These are phyloP conservation scores for Lepidocyrtoides sp. DNA, from an alignment of 2,888 invertebrate species.

Conservation along the genomic window DNA sequence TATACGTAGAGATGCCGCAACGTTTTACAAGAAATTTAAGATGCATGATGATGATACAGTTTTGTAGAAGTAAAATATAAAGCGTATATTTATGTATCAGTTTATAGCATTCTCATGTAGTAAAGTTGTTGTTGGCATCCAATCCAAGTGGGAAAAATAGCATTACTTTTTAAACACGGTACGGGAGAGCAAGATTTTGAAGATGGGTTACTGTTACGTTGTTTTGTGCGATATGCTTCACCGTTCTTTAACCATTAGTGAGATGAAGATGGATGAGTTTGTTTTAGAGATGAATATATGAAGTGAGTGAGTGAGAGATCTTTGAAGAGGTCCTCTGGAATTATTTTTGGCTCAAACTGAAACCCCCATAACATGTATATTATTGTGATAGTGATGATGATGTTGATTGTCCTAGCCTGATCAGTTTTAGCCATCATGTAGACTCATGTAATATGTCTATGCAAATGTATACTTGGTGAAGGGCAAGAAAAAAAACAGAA, in stretches of 20 bases:
- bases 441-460: too few relatives aligned
- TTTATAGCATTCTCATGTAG: constrained; percentile 1
- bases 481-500: too few relatives aligned
- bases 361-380: constrained; percentile 2
- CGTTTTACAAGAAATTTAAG: too few relatives aligned
- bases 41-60: too few relatives aligned
- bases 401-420: too few relatives aligned
- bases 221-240: constrained; percentile 19
- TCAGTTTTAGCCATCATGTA: too few relatives aligned
- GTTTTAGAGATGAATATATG: background rate
- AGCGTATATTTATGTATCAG: background rate
- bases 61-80: too few relatives aligned
- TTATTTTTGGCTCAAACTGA: constrained; percentile 76
- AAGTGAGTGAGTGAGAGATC: constrained; percentile 45
- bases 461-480: too few relatives aligned
- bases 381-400: too few relatives aligned
- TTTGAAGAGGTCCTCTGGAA: constrained; percentile 76
- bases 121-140: constrained; percentile 48
- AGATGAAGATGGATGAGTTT: constrained; percentile 62
- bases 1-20: background rate
- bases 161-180: constrained; percentile 51
- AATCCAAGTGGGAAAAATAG: constrained; percentile 46
- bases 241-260: constrained; percentile 22
- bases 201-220: constrained; percentile 67
- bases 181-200: too few relatives aligned